Conservation (phyloP, 2,113 vertebrate genomes). For the Strix uralensis region DNA sequence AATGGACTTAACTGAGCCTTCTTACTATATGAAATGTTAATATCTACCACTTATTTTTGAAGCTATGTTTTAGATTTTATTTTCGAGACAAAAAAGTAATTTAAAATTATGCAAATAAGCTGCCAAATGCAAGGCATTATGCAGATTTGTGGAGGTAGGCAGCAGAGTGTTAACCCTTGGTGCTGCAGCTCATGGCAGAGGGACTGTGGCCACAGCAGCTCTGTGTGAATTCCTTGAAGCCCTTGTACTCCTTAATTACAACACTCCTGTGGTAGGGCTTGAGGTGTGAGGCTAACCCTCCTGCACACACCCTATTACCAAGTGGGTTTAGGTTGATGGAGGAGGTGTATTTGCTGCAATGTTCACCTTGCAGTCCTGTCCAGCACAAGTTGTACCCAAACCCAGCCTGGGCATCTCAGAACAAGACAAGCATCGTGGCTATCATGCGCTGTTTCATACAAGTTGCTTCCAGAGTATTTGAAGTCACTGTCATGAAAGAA, state of each 20-base stretch:
- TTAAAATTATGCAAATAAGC: constrained; percentile 46
- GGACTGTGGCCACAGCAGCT: accelerated
- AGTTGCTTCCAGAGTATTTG: background rate
- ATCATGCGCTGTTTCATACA: accelerated
- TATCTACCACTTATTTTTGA: background rate
- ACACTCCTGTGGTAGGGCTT: accelerated
- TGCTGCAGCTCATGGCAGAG: background rate
- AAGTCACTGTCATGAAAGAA: background rate
- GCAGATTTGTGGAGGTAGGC: constrained; percentile 34
- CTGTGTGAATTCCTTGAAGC: accelerated
- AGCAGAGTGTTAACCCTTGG: constrained; percentile 27
- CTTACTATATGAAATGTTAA: background rate
- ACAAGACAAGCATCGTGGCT: background rate
- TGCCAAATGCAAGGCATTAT: constrained; percentile 21
- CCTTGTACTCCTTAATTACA: background rate
- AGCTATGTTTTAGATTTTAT: constrained; percentile 7
- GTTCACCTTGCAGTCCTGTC: background rate
- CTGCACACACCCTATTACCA: background rate
- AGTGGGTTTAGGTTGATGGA: background rate
- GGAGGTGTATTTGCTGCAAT: background rate
- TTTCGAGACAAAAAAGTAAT: constrained; percentile 48
- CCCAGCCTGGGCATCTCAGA: background rate
- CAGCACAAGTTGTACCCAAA: background rate
- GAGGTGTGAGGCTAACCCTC: background rate
- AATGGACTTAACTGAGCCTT: background rate